phyloP scores from a whole-genome alignment of 1,140 invertebrate genomes.

The Asobara japonica region DNA sequence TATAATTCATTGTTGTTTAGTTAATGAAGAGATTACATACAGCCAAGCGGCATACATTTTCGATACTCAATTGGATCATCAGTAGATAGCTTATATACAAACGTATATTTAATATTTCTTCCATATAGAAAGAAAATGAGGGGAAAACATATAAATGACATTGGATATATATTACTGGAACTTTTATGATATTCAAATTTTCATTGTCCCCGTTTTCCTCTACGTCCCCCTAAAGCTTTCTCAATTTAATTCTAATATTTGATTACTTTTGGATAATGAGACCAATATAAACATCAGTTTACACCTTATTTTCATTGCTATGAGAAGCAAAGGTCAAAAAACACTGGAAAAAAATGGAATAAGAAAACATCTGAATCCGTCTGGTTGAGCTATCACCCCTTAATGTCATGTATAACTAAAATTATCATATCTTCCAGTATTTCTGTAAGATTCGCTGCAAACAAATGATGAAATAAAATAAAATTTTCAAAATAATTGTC shows the following conservation, averaged over 20 bases:
- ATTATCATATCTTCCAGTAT: too few species aligned
- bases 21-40: not conserved
- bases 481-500: too few species aligned
- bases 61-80: not conserved
- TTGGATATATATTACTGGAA: constrained; percentile 16
- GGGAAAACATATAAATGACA: not conserved
- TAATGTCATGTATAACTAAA: too few species aligned
- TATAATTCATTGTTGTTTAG: not conserved
- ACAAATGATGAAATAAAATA: too few species aligned
- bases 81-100: not conserved
- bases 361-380: too few species aligned
- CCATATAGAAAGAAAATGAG: not conserved
- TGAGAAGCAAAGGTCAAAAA: too few species aligned
- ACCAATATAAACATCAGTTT: not conserved
- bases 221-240: not conserved
- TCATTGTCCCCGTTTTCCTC: not conserved
- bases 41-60: constrained; percentile 1
- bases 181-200: not conserved
- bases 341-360: too few species aligned
- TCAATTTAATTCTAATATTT: not conserved
- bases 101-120: not conserved
- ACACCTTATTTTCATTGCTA: too few species aligned
- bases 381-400: too few species aligned
- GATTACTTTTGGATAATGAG: not conserved
- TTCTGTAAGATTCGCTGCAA: too few species aligned